Evolutionary conservation across 2,888 invertebrate genomes (phyloP).

Genomic region (Slavum lentiscoides): DNA sequence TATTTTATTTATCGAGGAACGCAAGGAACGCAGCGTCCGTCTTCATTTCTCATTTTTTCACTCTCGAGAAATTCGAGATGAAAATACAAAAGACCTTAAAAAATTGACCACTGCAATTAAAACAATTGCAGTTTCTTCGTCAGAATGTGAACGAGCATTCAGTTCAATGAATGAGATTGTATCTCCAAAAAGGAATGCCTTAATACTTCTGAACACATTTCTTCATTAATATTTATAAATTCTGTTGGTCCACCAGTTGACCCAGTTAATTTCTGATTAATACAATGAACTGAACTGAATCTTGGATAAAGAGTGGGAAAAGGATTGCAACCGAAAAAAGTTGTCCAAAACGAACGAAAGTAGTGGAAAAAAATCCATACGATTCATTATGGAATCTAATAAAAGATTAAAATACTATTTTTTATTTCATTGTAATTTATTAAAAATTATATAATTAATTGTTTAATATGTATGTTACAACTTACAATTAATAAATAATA

Average conservation of each 20-base stretch:
- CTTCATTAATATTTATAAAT: slow-evolving; percentile 25
- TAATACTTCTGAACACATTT: slow-evolving; percentile 16
- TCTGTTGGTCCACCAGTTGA: slow-evolving; percentile 21
- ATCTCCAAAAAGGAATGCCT: slow-evolving; percentile 1
- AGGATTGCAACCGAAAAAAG: background rate
- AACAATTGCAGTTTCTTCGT: slow-evolving; percentile 18
- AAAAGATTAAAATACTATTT: background rate
- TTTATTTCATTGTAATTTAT: too few relatives aligned
- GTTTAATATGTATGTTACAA: too few relatives aligned
- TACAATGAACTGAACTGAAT: slow-evolving; percentile 1
- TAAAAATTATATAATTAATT: too few relatives aligned
- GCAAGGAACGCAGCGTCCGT: too few relatives aligned
- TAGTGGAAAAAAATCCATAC: background rate
- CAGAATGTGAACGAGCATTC: background rate
- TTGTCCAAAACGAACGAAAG: too few relatives aligned
- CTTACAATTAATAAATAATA: too few relatives aligned
- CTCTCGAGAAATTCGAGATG: background rate
- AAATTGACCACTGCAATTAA: slow-evolving; percentile 17
- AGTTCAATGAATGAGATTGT: slow-evolving; percentile 10
- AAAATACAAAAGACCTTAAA: slow-evolving; percentile 9
- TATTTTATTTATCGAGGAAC: too few relatives aligned
- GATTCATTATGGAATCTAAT: slow-evolving; percentile 15
- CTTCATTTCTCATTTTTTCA: too few relatives aligned
- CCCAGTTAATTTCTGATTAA: too few relatives aligned
- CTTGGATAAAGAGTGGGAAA: slow-evolving; percentile 12